These are phyloP conservation scores for Anastatus disparis DNA, from an alignment of 1,140 invertebrate species.

Conservation along the genomic window DNA sequence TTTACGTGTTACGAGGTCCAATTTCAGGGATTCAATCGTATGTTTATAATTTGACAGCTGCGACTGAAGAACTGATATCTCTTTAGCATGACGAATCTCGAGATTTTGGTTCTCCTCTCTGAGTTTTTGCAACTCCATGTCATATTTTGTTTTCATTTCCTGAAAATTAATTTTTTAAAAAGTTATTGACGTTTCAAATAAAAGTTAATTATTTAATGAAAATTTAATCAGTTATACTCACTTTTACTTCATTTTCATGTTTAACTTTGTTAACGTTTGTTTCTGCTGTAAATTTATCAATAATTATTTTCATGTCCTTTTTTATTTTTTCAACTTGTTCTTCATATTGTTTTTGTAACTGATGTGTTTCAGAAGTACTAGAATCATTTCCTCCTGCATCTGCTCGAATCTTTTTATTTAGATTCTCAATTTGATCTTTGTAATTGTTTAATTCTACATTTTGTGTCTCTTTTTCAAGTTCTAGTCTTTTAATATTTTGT, in stretches of 20 bases:
- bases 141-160: slow-evolving; percentile 50
- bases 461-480: slow-evolving; percentile 52
- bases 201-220: not conserved
- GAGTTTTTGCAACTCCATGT: slow-evolving; percentile 48
- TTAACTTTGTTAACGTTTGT: slow-evolving; percentile 47
- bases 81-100: slow-evolving; percentile 58
- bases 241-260: slow-evolving; percentile 50
- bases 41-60: slow-evolving; percentile 58
- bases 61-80: slow-evolving; percentile 58
- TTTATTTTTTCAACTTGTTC: slow-evolving; percentile 56
- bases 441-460: slow-evolving; percentile 54
- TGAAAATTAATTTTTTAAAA: slow-evolving; percentile 39
- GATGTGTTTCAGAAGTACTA: slow-evolving; percentile 47
- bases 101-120: slow-evolving; percentile 56
- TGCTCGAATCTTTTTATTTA: slow-evolving; percentile 53
- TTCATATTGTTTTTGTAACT: slow-evolving; percentile 56
- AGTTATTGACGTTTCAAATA: slow-evolving; percentile 26
- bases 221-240: slow-evolving; percentile 20
- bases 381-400: slow-evolving; percentile 46
- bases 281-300: slow-evolving; percentile 54
- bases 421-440: slow-evolving; percentile 53
- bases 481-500: slow-evolving; percentile 49
- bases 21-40: slow-evolving; percentile 57
- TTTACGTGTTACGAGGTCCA: slow-evolving; percentile 52
- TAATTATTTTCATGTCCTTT: slow-evolving; percentile 55